These are phyloP conservation scores for Acanthosepion esculentum DNA, from an alignment of 2,888 invertebrate species.

Conservation along the genomic window DNA sequence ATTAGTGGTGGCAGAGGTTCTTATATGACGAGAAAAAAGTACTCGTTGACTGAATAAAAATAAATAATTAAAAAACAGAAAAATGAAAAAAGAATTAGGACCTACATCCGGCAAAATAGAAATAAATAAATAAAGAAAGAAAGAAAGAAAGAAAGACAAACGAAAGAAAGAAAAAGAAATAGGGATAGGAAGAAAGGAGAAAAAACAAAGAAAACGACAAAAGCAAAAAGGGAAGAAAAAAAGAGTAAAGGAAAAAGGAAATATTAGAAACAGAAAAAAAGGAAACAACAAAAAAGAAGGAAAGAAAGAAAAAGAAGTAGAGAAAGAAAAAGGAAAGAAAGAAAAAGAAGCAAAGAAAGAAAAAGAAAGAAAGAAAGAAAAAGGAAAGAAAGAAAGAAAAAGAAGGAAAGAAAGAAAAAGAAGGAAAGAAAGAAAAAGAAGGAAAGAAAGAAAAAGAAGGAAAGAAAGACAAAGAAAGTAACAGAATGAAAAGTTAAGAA, in stretches of 20 bases:
- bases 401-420: neutral
- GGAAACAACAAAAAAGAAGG: too few species aligned
- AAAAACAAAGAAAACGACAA: neutral
- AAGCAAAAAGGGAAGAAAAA: neutral
- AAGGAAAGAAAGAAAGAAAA: neutral
- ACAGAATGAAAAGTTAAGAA: neutral
- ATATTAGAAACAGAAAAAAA: neutral
- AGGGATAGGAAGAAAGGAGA: neutral
- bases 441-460: neutral
- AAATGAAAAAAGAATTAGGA: neutral
- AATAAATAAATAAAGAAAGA: neutral
- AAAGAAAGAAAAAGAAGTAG: neutral
- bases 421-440: neutral
- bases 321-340: neutral
- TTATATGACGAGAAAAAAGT: too few species aligned
- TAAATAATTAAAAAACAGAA: too few species aligned
- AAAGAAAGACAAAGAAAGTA: neutral
- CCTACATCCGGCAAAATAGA: neutral
- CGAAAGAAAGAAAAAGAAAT: neutral
- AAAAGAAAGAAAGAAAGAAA: neutral
- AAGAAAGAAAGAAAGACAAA: neutral
- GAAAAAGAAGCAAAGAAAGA: neutral
- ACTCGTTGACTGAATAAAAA: too few species aligned
- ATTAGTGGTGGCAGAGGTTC: neutral
- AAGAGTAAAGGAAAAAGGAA: neutral